A percentile compares a stretch with the other conserved stretches of the same genome.
These are phyloP conservation scores for Psittacara wagleri DNA, from an alignment of 2,113 vertebrate species.

Conservation along the genomic window DNA sequence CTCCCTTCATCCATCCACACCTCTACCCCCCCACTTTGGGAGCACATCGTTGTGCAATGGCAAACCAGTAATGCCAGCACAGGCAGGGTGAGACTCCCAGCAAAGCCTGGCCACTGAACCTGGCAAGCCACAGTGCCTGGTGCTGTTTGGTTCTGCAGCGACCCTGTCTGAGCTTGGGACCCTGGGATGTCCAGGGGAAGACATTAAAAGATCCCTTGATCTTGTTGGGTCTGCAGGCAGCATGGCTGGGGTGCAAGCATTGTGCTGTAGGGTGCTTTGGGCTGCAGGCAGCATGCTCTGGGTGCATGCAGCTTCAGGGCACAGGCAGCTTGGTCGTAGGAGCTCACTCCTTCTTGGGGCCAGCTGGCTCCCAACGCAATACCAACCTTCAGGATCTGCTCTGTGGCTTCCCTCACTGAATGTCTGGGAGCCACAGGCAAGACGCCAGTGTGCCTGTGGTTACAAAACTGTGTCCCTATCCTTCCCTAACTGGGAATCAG, in stretches of 20 bases:
- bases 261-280: neutral
- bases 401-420: neutral
- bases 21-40: neutral
- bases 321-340: neutral
- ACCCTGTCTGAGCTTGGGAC: neutral
- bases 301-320: neutral
- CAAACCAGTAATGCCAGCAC: neutral
- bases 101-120: neutral
- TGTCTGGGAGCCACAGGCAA: neutral
- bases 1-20: rapidly evolving
- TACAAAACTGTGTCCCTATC: neutral
- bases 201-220: neutral
- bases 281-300: neutral
- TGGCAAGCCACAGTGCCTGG: neutral
- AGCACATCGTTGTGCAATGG: neutral
- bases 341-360: neutral
- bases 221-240: neutral
- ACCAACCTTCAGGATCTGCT: neutral
- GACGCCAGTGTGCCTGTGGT: neutral
- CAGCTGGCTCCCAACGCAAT: neutral
- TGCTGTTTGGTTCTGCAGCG: neutral
- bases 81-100: neutral
- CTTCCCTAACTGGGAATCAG: neutral
- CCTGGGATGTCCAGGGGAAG: neutral
- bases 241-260: neutral